phyloP scores from a whole-genome alignment of 2,113 vertebrate species.

The Turnix velox region DNA sequence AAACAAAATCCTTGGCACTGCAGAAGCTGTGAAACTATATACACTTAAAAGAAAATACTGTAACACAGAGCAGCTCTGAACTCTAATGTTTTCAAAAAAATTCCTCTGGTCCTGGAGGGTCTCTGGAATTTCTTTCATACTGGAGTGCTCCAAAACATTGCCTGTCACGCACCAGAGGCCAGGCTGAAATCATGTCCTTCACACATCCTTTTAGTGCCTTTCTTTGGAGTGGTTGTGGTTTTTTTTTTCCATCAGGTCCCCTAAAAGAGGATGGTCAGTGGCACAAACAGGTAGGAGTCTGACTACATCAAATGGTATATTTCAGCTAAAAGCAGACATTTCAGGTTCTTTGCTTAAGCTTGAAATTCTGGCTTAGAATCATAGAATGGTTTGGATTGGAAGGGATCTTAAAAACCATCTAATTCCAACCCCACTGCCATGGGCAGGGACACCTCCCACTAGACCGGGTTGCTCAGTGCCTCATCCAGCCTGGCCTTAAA shows the following conservation, averaged over 20 bases:
- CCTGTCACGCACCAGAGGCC: rapidly evolving
- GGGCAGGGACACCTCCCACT: too few species aligned
- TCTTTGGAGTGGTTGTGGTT: background rate
- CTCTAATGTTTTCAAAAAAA: background rate
- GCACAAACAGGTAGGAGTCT: background rate
- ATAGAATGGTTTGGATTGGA: too few species aligned
- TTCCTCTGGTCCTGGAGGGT: background rate
- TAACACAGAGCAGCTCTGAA: background rate
- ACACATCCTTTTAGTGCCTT: background rate
- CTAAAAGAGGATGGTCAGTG: background rate
- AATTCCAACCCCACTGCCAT: too few species aligned
- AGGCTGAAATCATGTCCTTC: background rate
- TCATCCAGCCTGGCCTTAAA: too few species aligned
- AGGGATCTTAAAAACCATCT: too few species aligned
- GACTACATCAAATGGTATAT: background rate
- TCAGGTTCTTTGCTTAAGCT: background rate
- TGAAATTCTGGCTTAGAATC: background rate
- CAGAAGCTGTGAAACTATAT: background rate
- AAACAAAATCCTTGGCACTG: background rate
- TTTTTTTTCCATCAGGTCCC: background rate
- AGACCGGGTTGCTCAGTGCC: too few species aligned
- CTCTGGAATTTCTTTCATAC: background rate
- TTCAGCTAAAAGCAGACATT: background rate
- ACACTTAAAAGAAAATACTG: background rate
- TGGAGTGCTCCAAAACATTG: background rate